Conservation (phyloP, 1,140 invertebrate genomes). For the Heliothis subflexa region DNA sequence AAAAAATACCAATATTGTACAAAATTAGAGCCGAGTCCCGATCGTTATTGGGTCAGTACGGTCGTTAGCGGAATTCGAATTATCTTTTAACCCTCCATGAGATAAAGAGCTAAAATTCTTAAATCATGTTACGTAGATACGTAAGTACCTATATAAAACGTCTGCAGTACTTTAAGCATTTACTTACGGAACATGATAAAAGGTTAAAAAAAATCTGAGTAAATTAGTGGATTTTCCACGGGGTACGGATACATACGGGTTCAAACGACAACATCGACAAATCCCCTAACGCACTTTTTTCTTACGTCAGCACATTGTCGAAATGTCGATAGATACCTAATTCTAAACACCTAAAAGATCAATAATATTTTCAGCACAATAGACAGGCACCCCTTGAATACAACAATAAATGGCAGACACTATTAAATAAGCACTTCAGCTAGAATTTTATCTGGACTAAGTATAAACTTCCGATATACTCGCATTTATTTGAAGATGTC, state of each 20-base stretch:
- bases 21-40: not conserved
- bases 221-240: not conserved
- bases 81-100: conserved; percentile 2
- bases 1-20: not conserved
- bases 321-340: not conserved
- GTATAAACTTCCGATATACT: not conserved
- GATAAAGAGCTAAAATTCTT: too few species aligned
- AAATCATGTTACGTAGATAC: too few species aligned
- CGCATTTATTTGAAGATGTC: not conserved
- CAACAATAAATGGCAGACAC: not conserved
- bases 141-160: not conserved
- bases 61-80: conserved; percentile 20
- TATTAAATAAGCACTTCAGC: not conserved
- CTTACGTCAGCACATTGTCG: too few species aligned
- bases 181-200: not conserved
- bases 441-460: not conserved
- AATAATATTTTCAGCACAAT: too few species aligned
- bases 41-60: conserved; percentile 1
- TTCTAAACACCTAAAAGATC: not conserved
- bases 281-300: too few species aligned
- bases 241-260: too few species aligned
- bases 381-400: too few species aligned
- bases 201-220: not conserved
- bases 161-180: not conserved
- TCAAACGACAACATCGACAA: too few species aligned